These are phyloP conservation scores for Eumerus sabulonum DNA, from an alignment of 2,888 invertebrate genomes.

Conservation along the genomic window DNA sequence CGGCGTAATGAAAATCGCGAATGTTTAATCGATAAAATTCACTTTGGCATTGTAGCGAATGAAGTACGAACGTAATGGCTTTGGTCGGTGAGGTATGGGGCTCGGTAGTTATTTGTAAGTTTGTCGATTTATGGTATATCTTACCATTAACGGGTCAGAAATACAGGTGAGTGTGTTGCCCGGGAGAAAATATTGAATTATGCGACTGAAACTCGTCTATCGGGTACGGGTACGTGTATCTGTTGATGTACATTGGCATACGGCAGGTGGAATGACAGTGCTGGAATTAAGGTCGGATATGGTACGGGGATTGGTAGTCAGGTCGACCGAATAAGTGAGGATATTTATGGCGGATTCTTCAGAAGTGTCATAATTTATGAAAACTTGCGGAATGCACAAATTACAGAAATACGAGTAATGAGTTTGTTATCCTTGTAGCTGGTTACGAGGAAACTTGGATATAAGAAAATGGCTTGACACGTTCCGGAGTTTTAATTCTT, in stretches of 20 bases:
- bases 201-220: conserved; percentile 19
- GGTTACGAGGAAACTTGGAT: no score
- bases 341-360: conserved; percentile 16
- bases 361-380: conserved; percentile 25
- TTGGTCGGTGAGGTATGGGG: no score
- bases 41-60: conserved; percentile 57
- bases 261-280: no score
- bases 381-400: background rate
- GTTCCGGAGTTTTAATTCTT: no score
- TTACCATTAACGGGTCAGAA: conserved; percentile 63
- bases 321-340: background rate
- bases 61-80: background rate
- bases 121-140: conserved; percentile 46
- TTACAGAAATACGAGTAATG: no score
- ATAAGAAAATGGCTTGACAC: no score
- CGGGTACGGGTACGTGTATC: no score
- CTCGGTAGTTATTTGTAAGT: conserved; percentile 1
- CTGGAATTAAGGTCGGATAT: no score
- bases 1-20: conserved; percentile 65
- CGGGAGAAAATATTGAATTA: conserved; percentile 47
- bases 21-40: conserved; percentile 69
- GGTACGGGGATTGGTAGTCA: conserved; percentile 1
- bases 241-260: no score
- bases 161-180: conserved; percentile 59
- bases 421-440: no score